Base-by-base conservation (phyloP, 2,888 invertebrate species). In the Cephus sareptanus region DNA sequence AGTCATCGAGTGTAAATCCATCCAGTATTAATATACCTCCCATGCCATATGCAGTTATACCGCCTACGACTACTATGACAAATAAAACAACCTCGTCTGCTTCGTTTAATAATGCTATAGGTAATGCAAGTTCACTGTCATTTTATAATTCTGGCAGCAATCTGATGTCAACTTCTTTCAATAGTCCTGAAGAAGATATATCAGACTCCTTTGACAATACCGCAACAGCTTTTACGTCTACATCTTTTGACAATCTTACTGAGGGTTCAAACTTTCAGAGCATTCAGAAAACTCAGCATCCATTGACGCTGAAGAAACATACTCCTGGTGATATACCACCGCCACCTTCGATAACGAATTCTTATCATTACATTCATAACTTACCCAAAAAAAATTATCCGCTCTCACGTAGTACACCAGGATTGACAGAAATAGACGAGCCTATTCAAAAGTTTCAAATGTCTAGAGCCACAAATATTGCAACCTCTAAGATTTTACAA, bases 341-440 rank as follows among this genome's bases (percentile, higher is more conserved):
- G 13, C 89, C 90, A 3, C 87, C 89, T 23, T 85, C 87, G 11
- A 87, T 91, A 81, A 90, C 89, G 9, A 87, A 82, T 75, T 87
- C 89, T 13, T 83, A 89, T n/a, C 90, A 87, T 85, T 91, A 90
- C 75, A 85, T 91, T 34, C 88, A 89, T 73, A 89, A 85, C 84
- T 86, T 91, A 74, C 90, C 91, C 13, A 90, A 87, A 75, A 91
- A 89, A 80, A 90, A 87, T 83, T 84, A 85, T 68, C 84, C 86
- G 3, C 40, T 90, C 13, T 87, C 90, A 0, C 84, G 85, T 81
- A 90, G 87, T 76, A 85, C 87, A 15, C 84, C 86, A 3, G 89
- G 88, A 40, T 84, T 90, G 37, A 69, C 85, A n/a, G 88, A 89
- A 75, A 78, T 89, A 4, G 89, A 89, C 6, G 90, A 89, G 74